Percentiles rank a stretch among this genome's conserved stretches.
phyloP scores from a whole-genome alignment of 2,888 invertebrate genomes.

The Hoplodrina blanda region DNA sequence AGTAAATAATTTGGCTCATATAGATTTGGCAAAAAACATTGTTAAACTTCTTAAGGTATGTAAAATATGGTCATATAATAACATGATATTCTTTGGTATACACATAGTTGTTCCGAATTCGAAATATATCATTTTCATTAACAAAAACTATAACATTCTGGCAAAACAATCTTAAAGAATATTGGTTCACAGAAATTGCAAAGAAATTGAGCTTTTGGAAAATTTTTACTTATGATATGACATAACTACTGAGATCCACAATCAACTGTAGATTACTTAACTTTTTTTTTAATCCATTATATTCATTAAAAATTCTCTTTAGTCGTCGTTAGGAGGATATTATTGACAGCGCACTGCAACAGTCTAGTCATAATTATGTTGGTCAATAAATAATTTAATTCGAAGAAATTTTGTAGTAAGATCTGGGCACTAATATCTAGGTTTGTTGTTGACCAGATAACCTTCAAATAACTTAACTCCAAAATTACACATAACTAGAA shows the following conservation, averaged over 20 bases:
- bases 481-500: neutral
- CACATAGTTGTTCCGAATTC: constrained; percentile 39
- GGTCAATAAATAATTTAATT: neutral
- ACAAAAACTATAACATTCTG: constrained; percentile 68
- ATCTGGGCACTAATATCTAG: too few relatives aligned
- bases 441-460: too few relatives aligned
- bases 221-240: constrained; percentile 79
- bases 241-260: constrained; percentile 89
- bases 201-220: constrained; percentile 68
- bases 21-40: constrained; percentile 58
- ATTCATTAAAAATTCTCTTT: neutral
- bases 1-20: constrained; percentile 60
- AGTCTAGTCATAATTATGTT: neutral
- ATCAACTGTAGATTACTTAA: constrained; percentile 89
- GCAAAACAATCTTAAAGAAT: constrained; percentile 82
- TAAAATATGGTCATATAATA: constrained; percentile 33
- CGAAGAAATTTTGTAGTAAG: too few relatives aligned
- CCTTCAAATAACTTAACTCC: neutral
- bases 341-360: neutral
- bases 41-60: constrained; percentile 20
- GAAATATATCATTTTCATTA: constrained; percentile 38
- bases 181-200: constrained; percentile 78
- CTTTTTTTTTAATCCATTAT: constrained; percentile 52
- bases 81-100: constrained; percentile 63
- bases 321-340: neutral